Evolutionary conservation across 92 coral and sea anemone species (phyloP), one percentile per base, ranked within the genome.

Genomic region (Micromussa lordhowensis): DNA sequence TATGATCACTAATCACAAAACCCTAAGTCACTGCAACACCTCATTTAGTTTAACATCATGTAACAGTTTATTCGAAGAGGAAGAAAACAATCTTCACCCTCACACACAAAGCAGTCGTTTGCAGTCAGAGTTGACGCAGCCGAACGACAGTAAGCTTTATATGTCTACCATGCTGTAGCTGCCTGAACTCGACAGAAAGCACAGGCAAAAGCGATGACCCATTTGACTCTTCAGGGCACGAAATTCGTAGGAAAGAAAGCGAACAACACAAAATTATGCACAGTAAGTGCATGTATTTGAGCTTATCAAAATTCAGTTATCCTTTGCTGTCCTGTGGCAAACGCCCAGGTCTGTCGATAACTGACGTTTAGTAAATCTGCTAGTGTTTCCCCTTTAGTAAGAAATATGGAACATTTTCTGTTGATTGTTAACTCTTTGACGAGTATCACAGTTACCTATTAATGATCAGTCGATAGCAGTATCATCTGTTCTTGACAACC

Each of bases 21-120:
- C 44, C 82, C 92, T 29, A 85, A 80, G 70, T 16, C 77, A 31
- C 92, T 90, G 57, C 90, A 86, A 57, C 19, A 85, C 31, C 74
- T 88, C 75, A 86, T 84, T 53, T 91, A 82, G 86, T 81, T 89
- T 75, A 82, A 89, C 82, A 68, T 92, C 24, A 89, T 91, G 92
- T 88, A 78, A 49, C 90, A 84, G 57, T 75, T 88, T 22, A 63
- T 70, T 51, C 90, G 92, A 53, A 85, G 90, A 16, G 91, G 92
- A 64, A 59, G 93, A 83, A 85, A 93, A n/a, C 77, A 93, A 88
- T 63, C 85, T 91, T 24, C 90, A 82, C 58, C 86, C 51, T 63
- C 86, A 31, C 12, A 81, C 82, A 44, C 51, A 5, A 91, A 88
- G 49, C 75, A 81, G 80, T 28, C 94, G 75, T 91, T 93, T 81